Base-by-base conservation (phyloP, 2,113 vertebrate species). In the Recurvirostra avosetta region DNA sequence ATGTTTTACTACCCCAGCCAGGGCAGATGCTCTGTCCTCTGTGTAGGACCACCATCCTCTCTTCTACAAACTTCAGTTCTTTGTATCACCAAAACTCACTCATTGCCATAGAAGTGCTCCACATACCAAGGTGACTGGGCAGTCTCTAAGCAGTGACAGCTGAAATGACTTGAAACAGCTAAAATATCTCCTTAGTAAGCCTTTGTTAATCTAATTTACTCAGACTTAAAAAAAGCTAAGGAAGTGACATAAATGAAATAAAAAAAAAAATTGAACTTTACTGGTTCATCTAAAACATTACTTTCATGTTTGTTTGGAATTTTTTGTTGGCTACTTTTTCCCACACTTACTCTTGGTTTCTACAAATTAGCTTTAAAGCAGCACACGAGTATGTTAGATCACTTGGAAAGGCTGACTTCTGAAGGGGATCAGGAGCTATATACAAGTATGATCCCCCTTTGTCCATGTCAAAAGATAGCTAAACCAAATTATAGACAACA, bases 341-440 rank as follows among this genome's bases (percentile, higher is more conserved):
- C 12, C 7, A 11, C 11, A 2, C 1, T 72, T 66, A 7, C 2
- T 49, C 76, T 61, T 2, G 1, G 4, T 73, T 79, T 62, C 14
- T 66, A 47, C 25, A 58, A 16, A 20, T 50, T 26, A 43, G 1
- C 19, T 81, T 73, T 89, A 74, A 80, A 80, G 17, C 32, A 81
- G 47, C 29, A 40, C 17, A 49, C 0, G 1, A 25, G 2, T 12
- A 29, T 38, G 8, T 59, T 59, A n/a, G 29, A 43, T 59, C 50
- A 17, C 10, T 34, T 41, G 40, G 23, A 76, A 14, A 56, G 4
- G 6, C 15, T 59, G 26, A 47, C 62, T 89, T 86, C 22, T 91
- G 76, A 80, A 78, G 29, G 8, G 8, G 9, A 38, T 83, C 15
- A 29, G n/a, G 43, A 90, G 15, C 12, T 38, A 14, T 16, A 72